Percentiles rank a stretch among this genome's conserved stretches.
phyloP scores from a whole-genome alignment of 2,113 vertebrate species.

The Plectropomus leopardus region DNA sequence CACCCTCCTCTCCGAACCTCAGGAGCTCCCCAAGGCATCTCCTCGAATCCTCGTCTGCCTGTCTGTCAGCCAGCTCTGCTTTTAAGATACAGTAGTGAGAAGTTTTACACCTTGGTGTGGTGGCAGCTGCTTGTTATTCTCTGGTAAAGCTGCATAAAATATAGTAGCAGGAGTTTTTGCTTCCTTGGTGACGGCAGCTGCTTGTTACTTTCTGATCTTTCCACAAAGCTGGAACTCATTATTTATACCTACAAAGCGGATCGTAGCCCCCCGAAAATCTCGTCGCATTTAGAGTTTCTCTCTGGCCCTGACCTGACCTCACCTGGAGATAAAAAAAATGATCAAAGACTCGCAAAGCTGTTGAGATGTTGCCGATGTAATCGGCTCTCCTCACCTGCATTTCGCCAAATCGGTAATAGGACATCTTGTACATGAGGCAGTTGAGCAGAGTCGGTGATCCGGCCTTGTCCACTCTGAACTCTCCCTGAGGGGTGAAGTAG shows the following conservation, averaged over 20 bases:
- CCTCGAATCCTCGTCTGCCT: slow-evolving; percentile 35
- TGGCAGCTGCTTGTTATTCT: slow-evolving; percentile 48
- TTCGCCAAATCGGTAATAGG: slow-evolving; percentile 99
- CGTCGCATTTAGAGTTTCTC: not conserved
- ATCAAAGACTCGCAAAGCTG: slow-evolving; percentile 5
- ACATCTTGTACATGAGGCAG: slow-evolving; percentile 99
- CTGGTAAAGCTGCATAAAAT: slow-evolving; percentile 16
- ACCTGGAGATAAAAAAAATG: not conserved
- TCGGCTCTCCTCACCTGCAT: slow-evolving; percentile 93
- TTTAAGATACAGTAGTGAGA: slow-evolving; percentile 46
- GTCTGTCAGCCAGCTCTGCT: slow-evolving; percentile 39
- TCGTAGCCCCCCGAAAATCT: not conserved
- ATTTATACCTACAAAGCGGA: slow-evolving; percentile 25
- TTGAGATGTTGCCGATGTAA: not conserved
- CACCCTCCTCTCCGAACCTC: not conserved
- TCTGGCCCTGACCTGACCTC: not conserved
- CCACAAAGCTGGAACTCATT: slow-evolving; percentile 11
- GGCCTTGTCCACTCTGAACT: slow-evolving; percentile 98
- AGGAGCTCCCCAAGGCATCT: slow-evolving; percentile 40
- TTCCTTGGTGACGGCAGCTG: slow-evolving; percentile 5
- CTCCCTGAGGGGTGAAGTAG: slow-evolving; percentile 98
- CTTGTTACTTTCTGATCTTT: slow-evolving; percentile 46
- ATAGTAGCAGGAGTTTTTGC: not conserved
- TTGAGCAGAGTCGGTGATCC: slow-evolving; percentile 98
- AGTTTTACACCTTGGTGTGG: slow-evolving; percentile 29